Conservation (phyloP, 1,140 invertebrate genomes). For the Argopecten irradians region DNA sequence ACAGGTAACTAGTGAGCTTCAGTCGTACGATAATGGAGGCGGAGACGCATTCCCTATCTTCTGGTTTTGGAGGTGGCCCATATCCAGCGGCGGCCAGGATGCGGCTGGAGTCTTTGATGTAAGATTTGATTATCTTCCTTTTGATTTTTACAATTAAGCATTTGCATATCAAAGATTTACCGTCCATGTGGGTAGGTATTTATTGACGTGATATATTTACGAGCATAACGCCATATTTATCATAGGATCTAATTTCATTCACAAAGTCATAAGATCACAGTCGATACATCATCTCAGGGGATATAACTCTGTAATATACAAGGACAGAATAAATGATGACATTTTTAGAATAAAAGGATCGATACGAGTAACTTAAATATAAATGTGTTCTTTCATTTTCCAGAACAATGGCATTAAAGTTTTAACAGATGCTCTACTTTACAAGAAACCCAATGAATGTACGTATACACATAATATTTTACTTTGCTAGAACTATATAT, state of each 20-base stretch:
- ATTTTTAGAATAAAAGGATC: no score
- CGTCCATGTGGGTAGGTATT: no score
- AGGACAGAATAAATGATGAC: no score
- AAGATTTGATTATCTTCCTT: constrained; percentile 30
- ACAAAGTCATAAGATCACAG: no score
- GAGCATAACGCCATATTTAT: no score
- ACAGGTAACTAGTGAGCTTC: constrained; percentile 82
- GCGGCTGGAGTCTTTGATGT: constrained; percentile 56
- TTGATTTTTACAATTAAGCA: no score
- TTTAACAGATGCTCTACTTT: constrained; percentile 67
- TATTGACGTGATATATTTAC: no score
- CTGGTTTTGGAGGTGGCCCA: constrained; percentile 51
- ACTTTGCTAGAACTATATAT: no score
- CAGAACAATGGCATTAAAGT: constrained; percentile 69
- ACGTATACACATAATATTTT: neutral
- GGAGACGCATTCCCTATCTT: constrained; percentile 26
- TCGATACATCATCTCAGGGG: no score
- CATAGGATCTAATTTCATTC: no score
- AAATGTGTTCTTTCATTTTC: neutral
- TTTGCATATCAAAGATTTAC: no score
- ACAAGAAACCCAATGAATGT: constrained; percentile 43
- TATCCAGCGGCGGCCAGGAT: constrained; percentile 54
- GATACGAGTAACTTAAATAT: neutral
- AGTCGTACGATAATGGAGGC: constrained; percentile 80
- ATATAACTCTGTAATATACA: no score